Evolutionary conservation across 1,140 invertebrate species (phyloP).

Genomic region (Amphibalanus amphitrite): DNA sequence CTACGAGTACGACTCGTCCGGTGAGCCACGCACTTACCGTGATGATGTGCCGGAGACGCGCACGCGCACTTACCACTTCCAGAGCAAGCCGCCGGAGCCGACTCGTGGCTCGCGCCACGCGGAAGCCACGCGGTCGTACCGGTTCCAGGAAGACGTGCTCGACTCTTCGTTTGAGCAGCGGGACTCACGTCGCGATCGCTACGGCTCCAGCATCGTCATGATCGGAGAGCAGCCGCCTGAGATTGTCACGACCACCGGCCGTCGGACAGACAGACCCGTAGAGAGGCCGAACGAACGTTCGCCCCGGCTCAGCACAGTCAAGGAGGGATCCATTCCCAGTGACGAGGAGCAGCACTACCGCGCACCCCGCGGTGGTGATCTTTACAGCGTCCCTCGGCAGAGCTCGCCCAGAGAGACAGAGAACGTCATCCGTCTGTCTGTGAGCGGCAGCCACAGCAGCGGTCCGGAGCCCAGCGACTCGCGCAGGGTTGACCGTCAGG

Average conservation of each 20-base stretch:
- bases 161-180: neutral
- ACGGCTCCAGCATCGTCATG: neutral
- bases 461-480: neutral
- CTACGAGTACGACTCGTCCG: neutral
- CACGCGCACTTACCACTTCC: neutral
- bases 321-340: neutral
- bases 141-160: neutral
- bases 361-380: too few species aligned
- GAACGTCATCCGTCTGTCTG: neutral
- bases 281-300: neutral
- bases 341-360: neutral
- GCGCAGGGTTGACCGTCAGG: too few species aligned
- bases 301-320: neutral
- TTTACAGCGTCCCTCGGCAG: too few species aligned
- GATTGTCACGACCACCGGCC: neutral
- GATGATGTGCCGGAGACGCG: neutral
- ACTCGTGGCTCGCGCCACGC: neutral
- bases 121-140: neutral
- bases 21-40: neutral
- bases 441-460: neutral
- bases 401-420: neutral
- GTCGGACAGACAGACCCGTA: too few species aligned
- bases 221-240: neutral
- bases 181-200: neutral
- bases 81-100: neutral